Evolutionary conservation across 1,140 invertebrate species (phyloP), one percentile per base, ranked within the genome.

Genomic region (Penaeus chinensis): DNA sequence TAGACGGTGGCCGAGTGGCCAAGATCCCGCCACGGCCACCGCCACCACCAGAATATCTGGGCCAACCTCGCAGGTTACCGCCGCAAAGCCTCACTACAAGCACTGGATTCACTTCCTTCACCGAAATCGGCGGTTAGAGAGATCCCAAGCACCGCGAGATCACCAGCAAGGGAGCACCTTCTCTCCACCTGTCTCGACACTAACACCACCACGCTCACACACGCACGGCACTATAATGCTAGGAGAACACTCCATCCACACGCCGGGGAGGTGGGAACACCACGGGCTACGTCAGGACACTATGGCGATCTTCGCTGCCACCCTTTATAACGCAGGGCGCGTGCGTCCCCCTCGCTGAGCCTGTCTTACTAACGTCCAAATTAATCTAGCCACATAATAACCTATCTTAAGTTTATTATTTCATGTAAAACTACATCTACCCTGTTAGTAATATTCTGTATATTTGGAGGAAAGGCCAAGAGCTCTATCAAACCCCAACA

Each of bases 211-310:
- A 27, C 80, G 24, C 54, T 13, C 54, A 27, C 63, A 69, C 81
- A 62, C 65, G 37, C 81, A 82, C 32, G 11, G 13, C 82, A 83
- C 82, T 71, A 71, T 74, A 83, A 18, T 32, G 22, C 13, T 69
- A n/a, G 37, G 65, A 54, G 65, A 54, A 47, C 42, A 66, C 81
- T 22, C 47, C 65, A 47, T 65, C 82, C 20, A 54, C 81, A 66
- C 63, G 32, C 54, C 54, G 54, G 54, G 32, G 63, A 69, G 81
- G 81, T 82, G 63, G 54, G 81, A 19, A 83, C 82, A 66, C 63
- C 82, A 71, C 82, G 65, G 42, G 24, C 82, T 22, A 83, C 82
- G 82, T 83, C 82, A 83, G 42, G 62, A 83, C 82, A 83, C 82
- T 83, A 83, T 71, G 82, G 82, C 82, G 65, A 83, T 74, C 82